Evolutionary conservation across 2,797 vertebrate genomes (phyloP), one percentile per base, ranked within the genome.

Genomic region (Arrhamphus sclerolepis): DNA sequence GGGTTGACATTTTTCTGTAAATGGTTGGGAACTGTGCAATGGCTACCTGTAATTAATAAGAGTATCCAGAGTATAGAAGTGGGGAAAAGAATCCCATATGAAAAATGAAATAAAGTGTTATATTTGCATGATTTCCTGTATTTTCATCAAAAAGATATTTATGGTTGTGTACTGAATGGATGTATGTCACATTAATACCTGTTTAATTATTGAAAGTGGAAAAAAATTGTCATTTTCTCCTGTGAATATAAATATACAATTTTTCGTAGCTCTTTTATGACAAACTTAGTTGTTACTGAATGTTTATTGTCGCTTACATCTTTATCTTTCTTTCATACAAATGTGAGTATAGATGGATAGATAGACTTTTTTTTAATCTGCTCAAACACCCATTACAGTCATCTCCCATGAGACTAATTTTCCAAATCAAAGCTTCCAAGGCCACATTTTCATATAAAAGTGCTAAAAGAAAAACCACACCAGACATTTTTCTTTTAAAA

Each of bases 121-220:
- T 94, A 93, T 92, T 93, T 93, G 93, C 93, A 94, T 94, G 93
- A 94, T 84, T 91, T 87, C 84, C 87, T 91, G 93, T 92, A 92
- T 92, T 93, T 93, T 91, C 90, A 87, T 91, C 56, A 54, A 87
- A 80, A 84, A 89, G 77, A 90, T 87, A 78, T 89, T 77, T 88
- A 86, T 87, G 58, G 81, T 86, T 92, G 87, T 91, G 82, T 74
- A 77, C 60, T 85, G 75, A 90, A 82, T 92, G 83, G 64, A 85
- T 91, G 85, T 91, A 82, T 52, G 63, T 91, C 77, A 69, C 76
- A 71, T 84, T 81, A 84, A 74, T 62, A 75, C 81, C 63, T 86
- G 84, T 87, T 85, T 76, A 75, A 80, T 61, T 80, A 81, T 81
- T 77, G 78, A 85, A 88, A 80, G 75, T 47, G 50, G 76, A 70